phyloP scores from a whole-genome alignment of 2,113 vertebrate genomes.

The Cairina moschata region DNA sequence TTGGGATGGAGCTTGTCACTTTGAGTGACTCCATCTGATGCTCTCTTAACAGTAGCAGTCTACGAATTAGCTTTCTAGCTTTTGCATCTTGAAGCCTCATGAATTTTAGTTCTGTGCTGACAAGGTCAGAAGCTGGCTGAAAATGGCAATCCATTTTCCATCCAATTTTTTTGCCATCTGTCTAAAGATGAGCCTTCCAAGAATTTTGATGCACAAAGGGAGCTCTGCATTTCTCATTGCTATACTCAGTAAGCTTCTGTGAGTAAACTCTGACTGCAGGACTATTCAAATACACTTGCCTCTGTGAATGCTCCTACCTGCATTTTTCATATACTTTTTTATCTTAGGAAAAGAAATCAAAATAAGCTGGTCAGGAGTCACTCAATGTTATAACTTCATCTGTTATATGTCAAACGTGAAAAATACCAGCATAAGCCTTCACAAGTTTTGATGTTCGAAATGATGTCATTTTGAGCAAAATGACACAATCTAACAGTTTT shows the following conservation, averaged over 20 bases:
- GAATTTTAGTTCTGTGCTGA: not conserved
- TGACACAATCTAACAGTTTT: not conserved
- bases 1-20: not conserved
- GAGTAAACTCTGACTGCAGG: not conserved
- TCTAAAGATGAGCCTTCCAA: not conserved
- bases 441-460: conserved; percentile 13
- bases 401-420: not conserved
- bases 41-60: not conserved
- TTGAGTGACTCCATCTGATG: not conserved
- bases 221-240: not conserved
- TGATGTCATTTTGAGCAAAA: conserved; percentile 27
- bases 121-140: not conserved
- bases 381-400: not conserved
- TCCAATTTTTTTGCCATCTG: not conserved
- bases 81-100: not conserved
- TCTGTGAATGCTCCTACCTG: not conserved
- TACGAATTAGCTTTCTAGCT: not conserved
- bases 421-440: not conserved
- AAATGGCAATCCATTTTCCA: not conserved
- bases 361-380: not conserved
- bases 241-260: not conserved
- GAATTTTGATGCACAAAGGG: not conserved
- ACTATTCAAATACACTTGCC: not conserved
- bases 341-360: not conserved
- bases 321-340: not conserved